Conservation (phyloP, 37 sponge, comb jelly and placozoan species). For the Agelas oroides region DNA sequence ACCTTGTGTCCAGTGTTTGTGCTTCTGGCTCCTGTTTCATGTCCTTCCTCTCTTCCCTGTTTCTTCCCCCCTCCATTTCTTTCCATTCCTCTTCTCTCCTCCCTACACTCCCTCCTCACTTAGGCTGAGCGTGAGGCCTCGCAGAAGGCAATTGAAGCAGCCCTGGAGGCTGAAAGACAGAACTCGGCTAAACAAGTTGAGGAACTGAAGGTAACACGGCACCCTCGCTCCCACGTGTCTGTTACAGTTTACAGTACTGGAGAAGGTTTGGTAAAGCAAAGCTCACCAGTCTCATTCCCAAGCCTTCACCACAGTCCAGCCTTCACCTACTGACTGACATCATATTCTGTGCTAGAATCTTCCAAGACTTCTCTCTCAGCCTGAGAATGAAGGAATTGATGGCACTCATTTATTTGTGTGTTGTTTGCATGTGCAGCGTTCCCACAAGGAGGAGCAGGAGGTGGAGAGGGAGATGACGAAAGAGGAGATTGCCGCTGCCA, state of each 20-base stretch:
- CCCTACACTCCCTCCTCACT: neutral
- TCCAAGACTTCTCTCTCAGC: too few relatives aligned
- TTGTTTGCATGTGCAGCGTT: constrained; percentile 5
- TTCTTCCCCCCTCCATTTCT: neutral
- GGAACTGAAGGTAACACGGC: constrained; percentile 32
- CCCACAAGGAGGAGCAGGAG: constrained; percentile 59
- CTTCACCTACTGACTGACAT: too few relatives aligned
- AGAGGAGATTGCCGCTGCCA: constrained; percentile 45
- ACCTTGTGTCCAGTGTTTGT: too few relatives aligned
- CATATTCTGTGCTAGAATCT: too few relatives aligned
- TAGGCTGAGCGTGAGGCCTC: constrained; percentile 33
- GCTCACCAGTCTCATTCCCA: too few relatives aligned
- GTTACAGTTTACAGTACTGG: too few relatives aligned
- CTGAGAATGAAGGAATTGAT: too few relatives aligned
- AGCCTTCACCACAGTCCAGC: too few relatives aligned
- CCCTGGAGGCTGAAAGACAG: constrained; percentile 49
- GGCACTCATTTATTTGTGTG: constrained; percentile 9
- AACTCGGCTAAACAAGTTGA: constrained; percentile 24
- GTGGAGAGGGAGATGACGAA: constrained; percentile 40
- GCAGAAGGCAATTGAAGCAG: constrained; percentile 21
- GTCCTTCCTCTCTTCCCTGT: too few relatives aligned
- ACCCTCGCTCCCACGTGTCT: neutral
- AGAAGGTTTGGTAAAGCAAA: too few relatives aligned
- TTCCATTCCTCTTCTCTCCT: neutral
- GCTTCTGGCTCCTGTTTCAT: too few relatives aligned